Percentiles rank a stretch among this genome's conserved stretches.
phyloP scores from a whole-genome alignment of 1,140 invertebrate species.

The Drosophila asahinai region DNA sequence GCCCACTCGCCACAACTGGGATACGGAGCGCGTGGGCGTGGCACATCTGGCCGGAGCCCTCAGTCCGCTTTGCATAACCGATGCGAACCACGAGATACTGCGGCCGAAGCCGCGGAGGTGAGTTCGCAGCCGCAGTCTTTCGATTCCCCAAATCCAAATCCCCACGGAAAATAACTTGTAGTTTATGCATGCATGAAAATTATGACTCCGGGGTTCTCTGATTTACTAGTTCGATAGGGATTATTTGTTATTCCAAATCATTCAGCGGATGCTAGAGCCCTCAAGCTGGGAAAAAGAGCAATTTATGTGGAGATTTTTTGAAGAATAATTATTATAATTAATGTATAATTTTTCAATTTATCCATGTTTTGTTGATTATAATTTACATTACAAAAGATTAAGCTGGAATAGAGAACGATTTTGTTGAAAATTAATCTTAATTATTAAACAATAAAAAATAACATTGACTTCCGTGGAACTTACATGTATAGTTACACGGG shows the following conservation, averaged over 20 bases:
- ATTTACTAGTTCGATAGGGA: slow-evolving; percentile 22
- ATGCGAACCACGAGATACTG: slow-evolving; percentile 93
- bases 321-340: not conserved
- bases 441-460: too few relatives aligned
- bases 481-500: not conserved
- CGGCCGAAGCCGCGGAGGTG: slow-evolving; percentile 94
- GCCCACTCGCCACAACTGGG: slow-evolving; percentile 78
- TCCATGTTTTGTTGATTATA: not conserved
- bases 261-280: not conserved
- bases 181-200: slow-evolving; percentile 32
- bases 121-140: slow-evolving; percentile 51
- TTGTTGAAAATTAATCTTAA: too few relatives aligned
- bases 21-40: slow-evolving; percentile 84
- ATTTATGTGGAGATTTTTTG: not conserved
- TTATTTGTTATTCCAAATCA: slow-evolving; percentile 32
- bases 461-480: too few relatives aligned
- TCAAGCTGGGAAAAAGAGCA: too few relatives aligned
- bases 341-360: slow-evolving; percentile 2
- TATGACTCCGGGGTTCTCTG: slow-evolving; percentile 25
- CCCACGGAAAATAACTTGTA: slow-evolving; percentile 2
- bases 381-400: too few relatives aligned
- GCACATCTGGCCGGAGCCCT: slow-evolving; percentile 89
- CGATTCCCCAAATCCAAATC: slow-evolving; percentile 1
- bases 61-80: slow-evolving; percentile 89
- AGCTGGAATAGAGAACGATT: too few relatives aligned